Evolutionary conservation across 2,888 invertebrate genomes (phyloP).

Genomic region (Drosophila diplacantha): DNA sequence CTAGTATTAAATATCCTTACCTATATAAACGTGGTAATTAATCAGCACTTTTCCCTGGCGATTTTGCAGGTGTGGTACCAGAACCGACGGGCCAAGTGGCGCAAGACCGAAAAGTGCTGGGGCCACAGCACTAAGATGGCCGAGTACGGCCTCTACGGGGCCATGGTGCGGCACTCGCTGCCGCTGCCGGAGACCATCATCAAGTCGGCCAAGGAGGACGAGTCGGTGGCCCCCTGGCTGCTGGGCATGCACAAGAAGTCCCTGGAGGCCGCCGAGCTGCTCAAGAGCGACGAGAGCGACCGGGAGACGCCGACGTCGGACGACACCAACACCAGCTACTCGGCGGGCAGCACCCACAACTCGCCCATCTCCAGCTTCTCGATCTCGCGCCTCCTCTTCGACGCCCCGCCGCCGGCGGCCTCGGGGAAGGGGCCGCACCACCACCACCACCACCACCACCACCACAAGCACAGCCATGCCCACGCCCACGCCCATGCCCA

Average conservation of each 20-base stretch:
- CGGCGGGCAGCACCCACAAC: conserved; percentile 77
- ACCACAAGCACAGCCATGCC: conserved; percentile 10
- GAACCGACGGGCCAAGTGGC: conserved; percentile 99
- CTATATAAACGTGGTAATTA: too few relatives aligned
- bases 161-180: conserved; percentile 99
- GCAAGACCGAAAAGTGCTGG: conserved; percentile 99
- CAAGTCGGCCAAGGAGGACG: conserved; percentile 97
- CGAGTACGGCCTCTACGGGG: conserved; percentile 99
- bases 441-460: conserved; percentile 16
- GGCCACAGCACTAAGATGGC: conserved; percentile 99
- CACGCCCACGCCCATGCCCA: conserved; percentile 43
- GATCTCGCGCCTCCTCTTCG: conserved; percentile 76
- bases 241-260: conserved; percentile 98
- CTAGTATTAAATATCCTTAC: too few relatives aligned
- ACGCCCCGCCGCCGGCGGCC: conserved; percentile 69
- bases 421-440: conserved; percentile 47
- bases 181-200: conserved; percentile 99
- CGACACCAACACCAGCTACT: conserved; percentile 81
- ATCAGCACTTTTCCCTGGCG: background rate
- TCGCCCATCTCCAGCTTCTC: conserved; percentile 78
- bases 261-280: conserved; percentile 96
- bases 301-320: conserved; percentile 81
- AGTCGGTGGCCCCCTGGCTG: conserved; percentile 99
- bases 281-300: conserved; percentile 88
- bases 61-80: conserved; percentile 97